These are phyloP conservation scores for Scaptomyza parva DNA, from an alignment of 2,888 invertebrate species.

Conservation along the genomic window DNA sequence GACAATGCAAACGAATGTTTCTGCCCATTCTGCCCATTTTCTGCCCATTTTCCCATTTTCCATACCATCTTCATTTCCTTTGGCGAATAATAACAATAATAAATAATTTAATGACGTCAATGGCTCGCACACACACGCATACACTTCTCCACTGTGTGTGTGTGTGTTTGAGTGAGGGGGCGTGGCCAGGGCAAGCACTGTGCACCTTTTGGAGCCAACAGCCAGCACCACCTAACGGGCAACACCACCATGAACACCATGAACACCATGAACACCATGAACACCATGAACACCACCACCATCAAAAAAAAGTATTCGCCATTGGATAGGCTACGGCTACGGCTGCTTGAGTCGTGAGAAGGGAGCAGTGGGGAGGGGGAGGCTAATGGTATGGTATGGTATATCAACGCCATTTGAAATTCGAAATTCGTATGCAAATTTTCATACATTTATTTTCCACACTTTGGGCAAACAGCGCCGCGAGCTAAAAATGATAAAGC, in stretches of 20 bases:
- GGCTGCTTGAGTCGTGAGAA: neutral
- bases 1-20: conserved; percentile 39
- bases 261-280: conserved; percentile 10
- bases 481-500: conserved; percentile 80
- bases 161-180: conserved; percentile 30
- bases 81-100: conserved; percentile 59
- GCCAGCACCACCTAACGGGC: no score
- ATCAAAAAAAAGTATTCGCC: no score
- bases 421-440: conserved; percentile 79
- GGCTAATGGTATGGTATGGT: no score
- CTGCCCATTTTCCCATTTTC: conserved; percentile 5
- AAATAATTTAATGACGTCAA: conserved; percentile 70
- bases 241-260: conserved; percentile 16
- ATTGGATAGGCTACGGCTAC: conserved; percentile 31
- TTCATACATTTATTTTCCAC: conserved; percentile 80
- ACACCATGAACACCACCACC: conserved; percentile 10
- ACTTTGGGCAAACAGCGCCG: conserved; percentile 76
- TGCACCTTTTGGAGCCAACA: conserved; percentile 12
- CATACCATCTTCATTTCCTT: conserved; percentile 19
- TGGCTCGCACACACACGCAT: conserved; percentile 15
- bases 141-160: neutral
- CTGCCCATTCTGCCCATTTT: neutral
- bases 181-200: conserved; percentile 51
- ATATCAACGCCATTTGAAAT: conserved; percentile 66
- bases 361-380: neutral